phyloP scores from a whole-genome alignment of 1,140 invertebrate species.

The Eupristina koningsbergeri region DNA sequence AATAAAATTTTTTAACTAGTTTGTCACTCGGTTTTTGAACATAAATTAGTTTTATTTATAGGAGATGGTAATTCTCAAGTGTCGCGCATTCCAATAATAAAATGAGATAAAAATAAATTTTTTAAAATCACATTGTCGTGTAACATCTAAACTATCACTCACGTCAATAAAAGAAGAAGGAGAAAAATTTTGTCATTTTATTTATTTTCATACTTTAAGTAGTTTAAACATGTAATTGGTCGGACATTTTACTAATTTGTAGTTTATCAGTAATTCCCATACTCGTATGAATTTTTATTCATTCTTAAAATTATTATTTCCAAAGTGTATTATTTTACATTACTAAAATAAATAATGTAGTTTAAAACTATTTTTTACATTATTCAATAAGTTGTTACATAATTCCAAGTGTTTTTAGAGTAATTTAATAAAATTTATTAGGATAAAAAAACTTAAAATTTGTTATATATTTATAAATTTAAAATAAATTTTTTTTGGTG shows the following conservation, averaged over 20 bases:
- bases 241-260: background rate
- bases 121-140: constrained; percentile 55
- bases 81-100: constrained; percentile 65
- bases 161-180: constrained; percentile 66
- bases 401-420: too few species aligned
- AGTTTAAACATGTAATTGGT: constrained; percentile 22
- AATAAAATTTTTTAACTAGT: background rate
- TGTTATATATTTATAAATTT: too few species aligned
- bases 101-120: constrained; percentile 49
- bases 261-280: background rate
- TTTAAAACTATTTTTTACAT: too few species aligned
- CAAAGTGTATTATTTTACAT: too few species aligned
- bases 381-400: too few species aligned
- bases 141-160: constrained; percentile 61
- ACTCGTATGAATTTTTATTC: background rate
- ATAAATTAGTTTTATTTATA: constrained; percentile 26
- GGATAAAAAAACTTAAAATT: too few species aligned
- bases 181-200: constrained; percentile 48
- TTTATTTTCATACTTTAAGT: background rate
- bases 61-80: constrained; percentile 44
- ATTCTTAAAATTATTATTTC: background rate
- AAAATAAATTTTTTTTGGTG: too few species aligned
- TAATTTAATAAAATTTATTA: too few species aligned
- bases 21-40: constrained; percentile 1
- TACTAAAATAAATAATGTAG: too few species aligned